Evolutionary conservation across 1,140 invertebrate genomes (phyloP).

Genomic region (Eumeta japonica): DNA sequence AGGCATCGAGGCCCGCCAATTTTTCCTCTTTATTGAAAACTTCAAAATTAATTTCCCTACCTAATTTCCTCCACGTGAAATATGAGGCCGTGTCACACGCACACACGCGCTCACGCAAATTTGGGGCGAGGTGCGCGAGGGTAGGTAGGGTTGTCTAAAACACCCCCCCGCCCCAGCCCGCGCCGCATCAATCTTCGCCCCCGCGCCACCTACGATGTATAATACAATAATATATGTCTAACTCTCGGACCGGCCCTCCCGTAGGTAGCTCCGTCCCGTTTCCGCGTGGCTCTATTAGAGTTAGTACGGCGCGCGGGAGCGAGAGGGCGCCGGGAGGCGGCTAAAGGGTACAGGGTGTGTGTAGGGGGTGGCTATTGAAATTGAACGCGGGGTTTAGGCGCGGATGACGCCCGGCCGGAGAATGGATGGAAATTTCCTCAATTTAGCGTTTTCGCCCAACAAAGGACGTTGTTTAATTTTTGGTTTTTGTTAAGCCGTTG

Average conservation of each 20-base stretch:
- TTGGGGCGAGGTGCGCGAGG: too few species aligned
- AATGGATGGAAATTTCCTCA: constrained; percentile 58
- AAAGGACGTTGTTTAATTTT: constrained; percentile 56
- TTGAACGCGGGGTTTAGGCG: constrained; percentile 55
- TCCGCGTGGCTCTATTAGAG: constrained; percentile 1
- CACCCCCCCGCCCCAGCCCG: constrained; percentile 33
- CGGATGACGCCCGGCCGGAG: constrained; percentile 55
- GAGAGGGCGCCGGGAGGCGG: not conserved
- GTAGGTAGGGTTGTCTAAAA: constrained; percentile 53
- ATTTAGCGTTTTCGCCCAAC: constrained; percentile 56
- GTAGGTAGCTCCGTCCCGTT: constrained; percentile 34
- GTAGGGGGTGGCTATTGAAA: constrained; percentile 54
- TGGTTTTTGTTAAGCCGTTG: constrained; percentile 45
- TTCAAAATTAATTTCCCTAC: constrained; percentile 52
- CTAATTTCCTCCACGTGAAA: constrained; percentile 50
- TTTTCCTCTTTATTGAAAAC: constrained; percentile 49
- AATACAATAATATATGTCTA: constrained; percentile 58
- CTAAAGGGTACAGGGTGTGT: constrained; percentile 54
- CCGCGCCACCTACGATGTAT: constrained; percentile 52
- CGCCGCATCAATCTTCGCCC: constrained; percentile 51
- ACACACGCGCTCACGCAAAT: constrained; percentile 41
- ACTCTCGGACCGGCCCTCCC: constrained; percentile 50
- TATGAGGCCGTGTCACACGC: constrained; percentile 34
- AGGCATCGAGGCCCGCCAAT: constrained; percentile 15
- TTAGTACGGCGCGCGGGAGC: not conserved